phyloP scores from a whole-genome alignment of 1,140 invertebrate species.

The Sinella curviseta region DNA sequence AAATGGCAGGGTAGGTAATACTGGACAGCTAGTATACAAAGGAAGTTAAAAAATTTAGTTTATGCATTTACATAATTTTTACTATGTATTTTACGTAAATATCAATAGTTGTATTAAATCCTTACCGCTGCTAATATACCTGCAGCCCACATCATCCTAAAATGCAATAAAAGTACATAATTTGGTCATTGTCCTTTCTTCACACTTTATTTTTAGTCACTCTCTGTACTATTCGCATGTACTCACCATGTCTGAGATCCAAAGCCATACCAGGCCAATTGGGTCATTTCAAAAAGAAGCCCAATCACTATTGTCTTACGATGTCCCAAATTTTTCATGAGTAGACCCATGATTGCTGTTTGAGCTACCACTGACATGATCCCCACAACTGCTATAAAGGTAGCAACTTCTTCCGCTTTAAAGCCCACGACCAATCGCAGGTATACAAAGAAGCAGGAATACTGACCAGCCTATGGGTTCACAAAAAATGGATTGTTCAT shows the following conservation, averaged over 20 bases:
- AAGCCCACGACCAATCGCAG: constrained; percentile 97
- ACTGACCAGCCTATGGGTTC: constrained; percentile 74
- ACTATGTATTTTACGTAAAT: no score
- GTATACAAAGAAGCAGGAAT: constrained; percentile 99
- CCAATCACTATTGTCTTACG: constrained; percentile 98
- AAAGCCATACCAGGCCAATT: constrained; percentile 88
- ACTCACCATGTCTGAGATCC: constrained; percentile 76
- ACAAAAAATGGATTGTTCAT: neutral
- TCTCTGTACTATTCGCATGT: neutral
- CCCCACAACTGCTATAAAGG: constrained; percentile 96
- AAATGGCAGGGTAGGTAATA: constrained; percentile 98
- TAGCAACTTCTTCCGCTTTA: constrained; percentile 88
- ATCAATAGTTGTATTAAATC: neutral
- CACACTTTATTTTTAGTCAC: neutral
- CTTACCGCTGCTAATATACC: constrained; percentile 83
- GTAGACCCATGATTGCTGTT: constrained; percentile 75
- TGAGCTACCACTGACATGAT: constrained; percentile 95
- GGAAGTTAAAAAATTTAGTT: no score
- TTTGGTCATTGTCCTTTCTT: neutral
- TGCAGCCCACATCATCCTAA: constrained; percentile 98
- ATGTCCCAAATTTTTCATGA: constrained; percentile 88
- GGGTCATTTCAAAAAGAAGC: constrained; percentile 84
- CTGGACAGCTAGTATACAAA: no score
- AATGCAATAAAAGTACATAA: constrained; percentile 49
- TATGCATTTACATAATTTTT: no score